Evolutionary conservation across 2,888 invertebrate genomes (phyloP).

Genomic region (Anoplius nigerrimus): DNA sequence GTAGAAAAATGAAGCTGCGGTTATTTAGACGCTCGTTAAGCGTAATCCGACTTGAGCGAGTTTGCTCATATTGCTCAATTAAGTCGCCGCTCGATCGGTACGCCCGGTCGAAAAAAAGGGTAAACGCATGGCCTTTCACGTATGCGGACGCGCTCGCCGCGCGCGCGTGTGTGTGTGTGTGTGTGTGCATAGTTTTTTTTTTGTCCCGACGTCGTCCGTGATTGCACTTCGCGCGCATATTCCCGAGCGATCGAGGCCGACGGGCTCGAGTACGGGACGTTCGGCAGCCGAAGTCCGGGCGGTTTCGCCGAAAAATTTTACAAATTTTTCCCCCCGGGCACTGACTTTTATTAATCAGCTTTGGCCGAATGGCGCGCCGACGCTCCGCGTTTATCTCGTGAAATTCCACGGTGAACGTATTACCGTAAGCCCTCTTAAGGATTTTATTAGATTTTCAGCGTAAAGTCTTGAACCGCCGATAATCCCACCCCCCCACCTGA

Average conservation of each 20-base stretch:
- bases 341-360: conserved; percentile 11
- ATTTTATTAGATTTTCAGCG: conserved; percentile 54
- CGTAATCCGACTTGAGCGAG: too few relatives aligned
- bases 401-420: conserved; percentile 51
- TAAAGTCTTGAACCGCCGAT: conserved; percentile 50
- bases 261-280: too few relatives aligned
- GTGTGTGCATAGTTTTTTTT: not conserved
- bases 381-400: conserved; percentile 35
- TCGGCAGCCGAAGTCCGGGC: too few relatives aligned
- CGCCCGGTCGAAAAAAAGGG: too few relatives aligned
- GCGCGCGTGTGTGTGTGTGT: conserved; percentile 4
- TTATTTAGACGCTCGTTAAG: too few relatives aligned
- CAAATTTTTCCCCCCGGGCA: too few relatives aligned
- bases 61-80: too few relatives aligned
- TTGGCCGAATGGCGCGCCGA: conserved; percentile 6
- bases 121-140: too few relatives aligned
- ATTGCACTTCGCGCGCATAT: conserved; percentile 4
- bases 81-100: too few relatives aligned
- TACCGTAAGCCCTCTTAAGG: conserved; percentile 56
- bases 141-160: too few relatives aligned
- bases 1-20: conserved; percentile 12
- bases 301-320: too few relatives aligned
- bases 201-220: not conserved
- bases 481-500: conserved; percentile 40
- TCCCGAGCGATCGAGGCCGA: not conserved